Percentiles rank a stretch among this genome's conserved stretches.
phyloP scores from a whole-genome alignment of 2,888 invertebrate species.

The Chrysolina oricalcia region DNA sequence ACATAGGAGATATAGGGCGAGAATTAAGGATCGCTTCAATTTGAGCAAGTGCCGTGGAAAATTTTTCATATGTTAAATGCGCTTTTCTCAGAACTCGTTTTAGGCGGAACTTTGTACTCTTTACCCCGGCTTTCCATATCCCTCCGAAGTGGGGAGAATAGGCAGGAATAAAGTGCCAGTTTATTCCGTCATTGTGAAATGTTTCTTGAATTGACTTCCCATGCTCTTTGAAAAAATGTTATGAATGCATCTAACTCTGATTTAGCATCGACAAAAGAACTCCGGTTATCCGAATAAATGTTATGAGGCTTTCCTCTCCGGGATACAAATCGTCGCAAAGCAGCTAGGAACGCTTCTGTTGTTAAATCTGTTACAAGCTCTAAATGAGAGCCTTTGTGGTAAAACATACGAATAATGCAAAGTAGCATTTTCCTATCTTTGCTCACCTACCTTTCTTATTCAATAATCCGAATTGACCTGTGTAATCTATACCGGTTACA shows the following conservation, averaged over 20 bases:
- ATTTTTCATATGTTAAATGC: conserved; percentile 57
- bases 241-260: no score
- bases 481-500: conserved; percentile 43
- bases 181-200: conserved; percentile 27
- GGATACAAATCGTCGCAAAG: conserved; percentile 36
- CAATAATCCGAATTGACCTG: conserved; percentile 43
- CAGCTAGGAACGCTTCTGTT: no score
- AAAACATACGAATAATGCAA: conserved; percentile 46
- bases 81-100: conserved; percentile 49
- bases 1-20: conserved; percentile 46
- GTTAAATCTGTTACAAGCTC: no score
- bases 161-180: conserved; percentile 48
- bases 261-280: no score
- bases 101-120: conserved; percentile 36
- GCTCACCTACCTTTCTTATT: conserved; percentile 29
- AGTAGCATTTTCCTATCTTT: conserved; percentile 40
- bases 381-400: no score
- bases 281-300: conserved; percentile 55
- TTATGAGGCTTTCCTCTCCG: conserved; percentile 52
- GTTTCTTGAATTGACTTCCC: no score
- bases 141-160: conserved; percentile 51
- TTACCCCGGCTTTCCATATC: conserved; percentile 32
- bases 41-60: conserved; percentile 53
- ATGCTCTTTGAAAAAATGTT: no score
- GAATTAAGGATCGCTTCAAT: conserved; percentile 60